These are phyloP conservation scores for Tinamus major DNA, from an alignment of 2,797 vertebrate species.

Conservation along the genomic window DNA sequence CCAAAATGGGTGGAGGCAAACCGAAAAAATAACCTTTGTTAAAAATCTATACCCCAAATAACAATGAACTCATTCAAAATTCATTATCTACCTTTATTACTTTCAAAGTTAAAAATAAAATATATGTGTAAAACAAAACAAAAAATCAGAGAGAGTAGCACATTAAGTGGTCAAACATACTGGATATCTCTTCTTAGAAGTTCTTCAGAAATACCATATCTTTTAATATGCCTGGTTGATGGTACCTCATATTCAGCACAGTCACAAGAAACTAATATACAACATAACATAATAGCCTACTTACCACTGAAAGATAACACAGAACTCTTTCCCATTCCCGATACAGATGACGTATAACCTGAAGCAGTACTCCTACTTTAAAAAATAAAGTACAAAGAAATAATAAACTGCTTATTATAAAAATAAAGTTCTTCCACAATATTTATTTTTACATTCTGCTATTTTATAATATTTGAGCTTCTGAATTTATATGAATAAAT, in stretches of 20 bases:
- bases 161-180: fast-evolving
- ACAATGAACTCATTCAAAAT: neutral
- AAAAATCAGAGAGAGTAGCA: neutral
- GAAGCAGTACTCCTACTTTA: slow-evolving; percentile 78
- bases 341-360: slow-evolving; percentile 67
- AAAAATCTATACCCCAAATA: neutral
- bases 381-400: slow-evolving; percentile 29
- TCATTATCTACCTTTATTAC: neutral
- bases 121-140: fast-evolving
- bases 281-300: slow-evolving; percentile 24
- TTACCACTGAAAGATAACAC: slow-evolving; percentile 81
- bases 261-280: neutral
- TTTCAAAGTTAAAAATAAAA: neutral
- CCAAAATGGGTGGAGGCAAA: neutral
- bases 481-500: neutral
- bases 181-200: neutral
- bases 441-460: neutral
- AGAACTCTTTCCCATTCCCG: slow-evolving; percentile 76
- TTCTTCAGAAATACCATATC: neutral
- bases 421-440: neutral
- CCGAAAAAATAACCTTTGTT: neutral
- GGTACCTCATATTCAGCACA: neutral
- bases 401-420: neutral
- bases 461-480: neutral
- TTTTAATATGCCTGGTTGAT: neutral